Base-by-base conservation (phyloP, 2,888 invertebrate genomes). In the Thecophora atra region DNA sequence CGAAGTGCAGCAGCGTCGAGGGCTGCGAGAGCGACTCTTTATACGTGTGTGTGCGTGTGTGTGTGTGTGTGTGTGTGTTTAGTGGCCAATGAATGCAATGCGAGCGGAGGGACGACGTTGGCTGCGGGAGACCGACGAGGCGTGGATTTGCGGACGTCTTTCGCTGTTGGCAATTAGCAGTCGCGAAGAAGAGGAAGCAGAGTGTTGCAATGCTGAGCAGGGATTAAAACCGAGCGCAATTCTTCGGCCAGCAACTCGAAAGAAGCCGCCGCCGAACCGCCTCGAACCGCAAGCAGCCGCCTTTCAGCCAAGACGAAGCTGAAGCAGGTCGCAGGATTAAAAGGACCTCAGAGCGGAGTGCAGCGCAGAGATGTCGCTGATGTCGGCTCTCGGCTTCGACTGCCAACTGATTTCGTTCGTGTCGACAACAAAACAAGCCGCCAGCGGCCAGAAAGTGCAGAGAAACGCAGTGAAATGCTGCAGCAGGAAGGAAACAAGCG, bases 31-130 rank as follows among this genome's bases (percentile, higher is more conserved):
- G 6, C 58, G 58, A 7, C 1, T 58, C 13, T 3, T 11, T 52
- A 19, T 58, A 19, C 60, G 65, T 51, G 28, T 72, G 42, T 30
- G 21, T 28, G 42, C 69, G 70, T 26, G 65, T 52, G 60, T 68
- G 54, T 37, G 75, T 77, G 76, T 73, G 72, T 77, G 75, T 74
- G 74, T 79, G 78, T 74, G 73, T 72, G 75, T 64, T 67, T 76
- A 76, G 70, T 76, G 75, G 77, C 76, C 77, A 78, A 74, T 71
- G 70, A 70, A 67, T 66, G 44, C 24, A 72, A 63, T 75, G 73
- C 73, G 15, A 28, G 21, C 5, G 47, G 15, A 47, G 47, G 5
- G 47, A 54, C 66, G 62, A 63, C 54, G 62, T 2, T 47, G 47
- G 17, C 15, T 17, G 6, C 15, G 47, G 64, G 64, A 17, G 13